Conservation (phyloP, 2,888 invertebrate genomes). For the Ctena decussata region DNA sequence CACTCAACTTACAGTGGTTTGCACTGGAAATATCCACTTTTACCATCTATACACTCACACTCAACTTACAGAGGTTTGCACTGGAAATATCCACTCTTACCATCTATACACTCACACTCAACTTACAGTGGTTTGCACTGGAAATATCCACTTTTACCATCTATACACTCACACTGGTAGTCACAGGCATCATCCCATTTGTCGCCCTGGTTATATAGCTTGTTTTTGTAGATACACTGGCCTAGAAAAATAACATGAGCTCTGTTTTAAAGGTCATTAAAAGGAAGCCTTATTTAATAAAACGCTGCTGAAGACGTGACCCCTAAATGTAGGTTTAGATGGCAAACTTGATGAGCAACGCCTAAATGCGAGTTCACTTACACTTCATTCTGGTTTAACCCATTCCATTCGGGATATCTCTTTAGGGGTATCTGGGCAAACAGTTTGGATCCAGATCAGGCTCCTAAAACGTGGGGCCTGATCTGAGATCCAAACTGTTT, state of each 20-base stretch:
- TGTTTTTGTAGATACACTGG: constrained; percentile 73
- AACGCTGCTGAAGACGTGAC: no score
- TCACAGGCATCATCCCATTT: constrained; percentile 81
- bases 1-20: constrained; percentile 72
- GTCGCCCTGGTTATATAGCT: constrained; percentile 73
- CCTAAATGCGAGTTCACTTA: no score
- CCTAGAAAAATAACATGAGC: constrained; percentile 51
- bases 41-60: constrained; percentile 70
- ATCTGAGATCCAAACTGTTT: no score
- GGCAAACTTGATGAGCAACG: no score
- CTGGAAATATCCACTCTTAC: constrained; percentile 70
- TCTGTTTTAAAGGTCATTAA: no score
- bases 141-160: constrained; percentile 73
- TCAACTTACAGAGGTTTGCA: constrained; percentile 72
- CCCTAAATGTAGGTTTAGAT: no score
- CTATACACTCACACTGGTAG: constrained; percentile 74
- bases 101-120: constrained; percentile 75
- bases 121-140: constrained; percentile 71
- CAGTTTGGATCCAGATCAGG: no score
- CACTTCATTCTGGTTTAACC: no score
- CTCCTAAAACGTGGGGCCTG: no score
- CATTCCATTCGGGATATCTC: no score
- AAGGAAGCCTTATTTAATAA: no score
- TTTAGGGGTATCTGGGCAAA: no score
- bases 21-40: constrained; percentile 73